These are phyloP conservation scores for Mesoclemmys tuberculata DNA, from an alignment of 2,113 vertebrate genomes.

Conservation along the genomic window DNA sequence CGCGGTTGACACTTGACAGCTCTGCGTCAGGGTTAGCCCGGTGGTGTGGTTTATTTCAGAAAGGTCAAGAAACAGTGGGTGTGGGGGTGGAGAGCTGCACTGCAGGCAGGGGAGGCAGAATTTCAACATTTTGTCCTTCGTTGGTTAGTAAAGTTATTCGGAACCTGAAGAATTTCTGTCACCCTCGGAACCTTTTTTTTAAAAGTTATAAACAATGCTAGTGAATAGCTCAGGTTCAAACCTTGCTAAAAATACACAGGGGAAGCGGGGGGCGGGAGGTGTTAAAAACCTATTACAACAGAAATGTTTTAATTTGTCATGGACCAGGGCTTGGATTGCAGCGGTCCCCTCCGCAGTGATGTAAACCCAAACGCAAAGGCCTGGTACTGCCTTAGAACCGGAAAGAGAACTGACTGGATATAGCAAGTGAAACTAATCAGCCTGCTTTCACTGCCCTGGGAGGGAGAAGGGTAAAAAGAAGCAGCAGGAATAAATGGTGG, in stretches of 20 bases:
- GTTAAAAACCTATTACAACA: background rate
- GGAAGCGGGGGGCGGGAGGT: background rate
- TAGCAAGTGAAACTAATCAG: background rate
- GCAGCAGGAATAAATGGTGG: background rate
- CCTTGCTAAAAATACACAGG: background rate
- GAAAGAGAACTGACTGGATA: background rate
- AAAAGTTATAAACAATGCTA: background rate
- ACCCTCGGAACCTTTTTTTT: background rate
- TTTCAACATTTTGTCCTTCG: background rate
- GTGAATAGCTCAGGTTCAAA: background rate
- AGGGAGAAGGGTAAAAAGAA: background rate
- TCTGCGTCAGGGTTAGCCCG: background rate
- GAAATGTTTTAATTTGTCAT: background rate
- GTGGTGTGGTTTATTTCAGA: background rate
- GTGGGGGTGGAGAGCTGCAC: background rate
- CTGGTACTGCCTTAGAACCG: background rate
- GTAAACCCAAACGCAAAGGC: background rate
- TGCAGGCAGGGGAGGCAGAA: background rate
- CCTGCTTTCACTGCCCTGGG: background rate
- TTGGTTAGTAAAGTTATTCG: background rate
- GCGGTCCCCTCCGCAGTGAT: background rate
- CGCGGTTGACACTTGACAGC: background rate
- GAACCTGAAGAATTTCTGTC: background rate
- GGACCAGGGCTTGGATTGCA: background rate
- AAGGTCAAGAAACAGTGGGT: background rate